A percentile compares a stretch with the other conserved stretches of the same genome.
phyloP scores from a whole-genome alignment of 2,797 vertebrate species.

The Alca torda region DNA sequence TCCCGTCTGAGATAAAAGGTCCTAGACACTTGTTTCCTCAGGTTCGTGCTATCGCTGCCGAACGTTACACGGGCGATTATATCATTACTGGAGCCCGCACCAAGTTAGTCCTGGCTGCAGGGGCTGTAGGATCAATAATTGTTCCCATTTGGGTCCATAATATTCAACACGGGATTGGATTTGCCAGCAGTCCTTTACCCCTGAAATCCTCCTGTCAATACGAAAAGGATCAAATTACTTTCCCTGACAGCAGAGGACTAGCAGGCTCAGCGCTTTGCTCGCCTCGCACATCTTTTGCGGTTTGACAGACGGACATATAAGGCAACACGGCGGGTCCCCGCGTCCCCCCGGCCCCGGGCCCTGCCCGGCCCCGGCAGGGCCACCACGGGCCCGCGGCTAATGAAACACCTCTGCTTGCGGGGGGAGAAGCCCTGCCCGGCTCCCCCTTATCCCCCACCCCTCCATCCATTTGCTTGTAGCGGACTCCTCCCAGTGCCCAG shows the following conservation, averaged over 20 bases:
- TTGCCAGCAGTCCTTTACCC: neutral
- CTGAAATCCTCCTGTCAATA: conserved; percentile 46
- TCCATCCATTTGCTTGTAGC: neutral
- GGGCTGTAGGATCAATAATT: neutral
- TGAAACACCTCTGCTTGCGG: conserved; percentile 44
- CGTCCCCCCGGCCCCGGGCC: neutral
- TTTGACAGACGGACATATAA: conserved; percentile 45
- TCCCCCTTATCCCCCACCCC: neutral
- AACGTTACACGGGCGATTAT: neutral
- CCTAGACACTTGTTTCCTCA: neutral
- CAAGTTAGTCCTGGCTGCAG: neutral
- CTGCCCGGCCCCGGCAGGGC: neutral
- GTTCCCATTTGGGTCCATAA: neutral
- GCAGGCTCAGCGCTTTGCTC: neutral
- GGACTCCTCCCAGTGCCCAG: conserved; percentile 21
- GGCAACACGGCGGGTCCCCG: neutral
- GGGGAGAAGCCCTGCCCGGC: neutral
- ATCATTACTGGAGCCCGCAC: neutral
- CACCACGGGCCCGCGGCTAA: neutral
- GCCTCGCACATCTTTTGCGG: neutral
- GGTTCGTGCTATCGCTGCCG: neutral
- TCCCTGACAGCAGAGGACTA: neutral
- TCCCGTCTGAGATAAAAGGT: neutral
- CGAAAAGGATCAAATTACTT: conserved; percentile 36
- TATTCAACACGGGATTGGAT: neutral